Percentiles rank a stretch among this genome's conserved stretches.
phyloP scores from a whole-genome alignment of 92 coral and sea anemone species.

The Epizoanthus rinbou region DNA sequence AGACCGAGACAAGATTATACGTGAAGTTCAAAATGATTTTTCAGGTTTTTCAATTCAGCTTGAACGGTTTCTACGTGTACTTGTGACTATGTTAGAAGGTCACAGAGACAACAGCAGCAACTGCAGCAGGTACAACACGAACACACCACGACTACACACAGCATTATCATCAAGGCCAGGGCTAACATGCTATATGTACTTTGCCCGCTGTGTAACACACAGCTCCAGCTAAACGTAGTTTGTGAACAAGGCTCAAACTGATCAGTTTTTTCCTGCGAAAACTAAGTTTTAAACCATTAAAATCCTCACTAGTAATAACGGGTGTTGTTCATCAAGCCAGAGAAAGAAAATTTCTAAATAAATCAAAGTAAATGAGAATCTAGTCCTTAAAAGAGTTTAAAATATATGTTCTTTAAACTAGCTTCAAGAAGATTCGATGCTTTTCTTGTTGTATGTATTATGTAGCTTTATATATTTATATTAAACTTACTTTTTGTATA shows the following conservation, averaged over 20 bases:
- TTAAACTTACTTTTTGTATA: too few species aligned
- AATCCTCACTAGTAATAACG: too few species aligned
- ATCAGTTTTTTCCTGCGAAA: not conserved
- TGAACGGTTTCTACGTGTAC: too few species aligned
- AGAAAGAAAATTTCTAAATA: too few species aligned
- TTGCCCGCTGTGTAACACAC: too few species aligned
- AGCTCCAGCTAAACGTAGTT: not conserved
- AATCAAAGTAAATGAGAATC: not conserved
- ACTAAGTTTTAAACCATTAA: not conserved
- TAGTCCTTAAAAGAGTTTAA: not conserved
- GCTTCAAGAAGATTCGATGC: too few species aligned
- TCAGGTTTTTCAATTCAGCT: too few species aligned
- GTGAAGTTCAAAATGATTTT: not conserved
- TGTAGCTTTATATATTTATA: too few species aligned
- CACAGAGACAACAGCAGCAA: conserved; percentile 26
- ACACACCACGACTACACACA: not conserved
- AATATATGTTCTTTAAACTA: too few species aligned
- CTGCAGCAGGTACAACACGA: conserved; percentile 12
- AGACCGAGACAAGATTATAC: too few species aligned
- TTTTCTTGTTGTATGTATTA: too few species aligned
- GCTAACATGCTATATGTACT: not conserved
- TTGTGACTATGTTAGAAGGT: not conserved
- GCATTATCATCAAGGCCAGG: not conserved
- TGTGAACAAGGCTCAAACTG: not conserved
- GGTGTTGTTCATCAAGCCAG: too few species aligned